These are phyloP conservation scores for Sterrhoptilus dennistouni DNA, from an alignment of 2,113 vertebrate species.

Conservation along the genomic window DNA sequence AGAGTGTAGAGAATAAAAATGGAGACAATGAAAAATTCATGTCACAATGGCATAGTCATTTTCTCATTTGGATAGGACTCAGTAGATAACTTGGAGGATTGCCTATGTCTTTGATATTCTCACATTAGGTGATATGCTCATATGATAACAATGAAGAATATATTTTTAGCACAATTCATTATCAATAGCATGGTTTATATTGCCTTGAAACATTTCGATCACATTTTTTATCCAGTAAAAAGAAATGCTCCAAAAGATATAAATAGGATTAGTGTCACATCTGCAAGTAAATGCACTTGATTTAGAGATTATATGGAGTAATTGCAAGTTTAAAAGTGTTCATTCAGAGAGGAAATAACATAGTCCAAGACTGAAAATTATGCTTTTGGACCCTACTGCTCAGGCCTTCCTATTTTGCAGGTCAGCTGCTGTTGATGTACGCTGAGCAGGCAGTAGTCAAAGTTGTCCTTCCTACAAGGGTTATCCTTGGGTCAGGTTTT, in stretches of 20 bases:
- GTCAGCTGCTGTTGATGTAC: neutral
- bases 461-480: neutral
- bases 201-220: conserved; percentile 7
- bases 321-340: neutral
- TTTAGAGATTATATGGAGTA: neutral
- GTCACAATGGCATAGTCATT: neutral
- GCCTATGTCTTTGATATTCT: conserved; percentile 29
- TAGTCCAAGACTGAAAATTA: neutral
- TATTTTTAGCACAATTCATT: conserved; percentile 5
- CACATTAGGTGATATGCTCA: neutral
- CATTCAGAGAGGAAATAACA: neutral
- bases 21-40: conserved; percentile 45
- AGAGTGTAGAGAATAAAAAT: conserved; percentile 26
- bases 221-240: neutral
- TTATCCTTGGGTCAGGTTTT: neutral
- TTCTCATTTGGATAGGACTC: conserved; percentile 14
- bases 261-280: conserved; percentile 17
- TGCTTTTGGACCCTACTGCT: neutral
- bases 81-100: conserved; percentile 34
- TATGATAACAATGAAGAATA: neutral
- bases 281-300: neutral
- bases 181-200: neutral
- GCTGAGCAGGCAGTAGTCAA: neutral
- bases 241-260: neutral
- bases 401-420: neutral